phyloP scores from a whole-genome alignment of 2,113 vertebrate genomes.

The Lontra canadensis region DNA sequence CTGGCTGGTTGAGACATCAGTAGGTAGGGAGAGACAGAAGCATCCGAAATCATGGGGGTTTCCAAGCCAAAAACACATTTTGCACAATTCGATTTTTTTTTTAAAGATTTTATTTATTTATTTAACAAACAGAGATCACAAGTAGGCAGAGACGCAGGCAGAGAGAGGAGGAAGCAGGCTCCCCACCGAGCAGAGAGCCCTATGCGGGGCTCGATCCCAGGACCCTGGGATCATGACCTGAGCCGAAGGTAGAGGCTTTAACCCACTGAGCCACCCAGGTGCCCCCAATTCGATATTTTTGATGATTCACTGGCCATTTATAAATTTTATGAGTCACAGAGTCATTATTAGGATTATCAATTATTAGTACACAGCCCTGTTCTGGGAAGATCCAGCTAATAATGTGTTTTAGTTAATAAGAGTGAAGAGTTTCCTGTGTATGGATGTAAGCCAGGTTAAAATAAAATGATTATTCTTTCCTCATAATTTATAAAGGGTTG shows the following conservation, averaged over 20 bases:
- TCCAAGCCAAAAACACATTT: neutral
- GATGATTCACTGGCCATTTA: conserved; percentile 21
- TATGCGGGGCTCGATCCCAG: too few relatives aligned
- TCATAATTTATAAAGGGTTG: neutral
- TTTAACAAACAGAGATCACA: too few relatives aligned
- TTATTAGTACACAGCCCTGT: neutral
- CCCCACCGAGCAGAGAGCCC: too few relatives aligned
- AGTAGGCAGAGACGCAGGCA: too few relatives aligned
- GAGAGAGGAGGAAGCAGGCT: too few relatives aligned
- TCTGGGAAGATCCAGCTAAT: neutral
- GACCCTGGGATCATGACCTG: too few relatives aligned
- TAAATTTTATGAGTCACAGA: neutral
- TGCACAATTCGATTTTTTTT: neutral
- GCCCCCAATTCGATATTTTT: neutral
- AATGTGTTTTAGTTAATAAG: neutral
- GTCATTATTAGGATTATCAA: neutral
- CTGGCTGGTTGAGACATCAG: neutral
- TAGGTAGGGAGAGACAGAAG: neutral
- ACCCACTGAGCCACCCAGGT: too few relatives aligned
- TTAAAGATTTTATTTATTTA: too few relatives aligned
- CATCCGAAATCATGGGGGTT: neutral
- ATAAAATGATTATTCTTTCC: conserved; percentile 11
- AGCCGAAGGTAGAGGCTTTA: too few relatives aligned
- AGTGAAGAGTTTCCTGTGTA: neutral
- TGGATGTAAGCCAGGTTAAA: conserved; percentile 18